These are phyloP conservation scores for Calameuta idolon DNA, from an alignment of 2,888 invertebrate genomes.

Conservation along the genomic window DNA sequence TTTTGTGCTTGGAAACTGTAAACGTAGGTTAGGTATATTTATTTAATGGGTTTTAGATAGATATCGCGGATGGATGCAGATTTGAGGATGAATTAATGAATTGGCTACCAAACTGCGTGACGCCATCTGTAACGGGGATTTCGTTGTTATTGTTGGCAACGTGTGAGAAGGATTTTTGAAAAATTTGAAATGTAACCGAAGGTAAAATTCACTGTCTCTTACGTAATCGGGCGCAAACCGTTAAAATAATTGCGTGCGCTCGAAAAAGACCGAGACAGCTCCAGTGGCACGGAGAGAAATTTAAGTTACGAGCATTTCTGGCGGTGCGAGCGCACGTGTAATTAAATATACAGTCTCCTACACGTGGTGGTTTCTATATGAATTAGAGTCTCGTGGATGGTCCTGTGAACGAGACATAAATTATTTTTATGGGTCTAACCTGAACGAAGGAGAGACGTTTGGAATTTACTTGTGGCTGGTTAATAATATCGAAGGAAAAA, in stretches of 20 bases:
- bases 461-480: not conserved
- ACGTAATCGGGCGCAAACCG: not conserved
- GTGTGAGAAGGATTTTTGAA: not conserved
- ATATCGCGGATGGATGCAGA: not conserved
- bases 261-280: not conserved
- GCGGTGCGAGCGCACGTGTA: not conserved
- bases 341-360: not conserved
- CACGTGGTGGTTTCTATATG: not conserved
- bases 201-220: not conserved
- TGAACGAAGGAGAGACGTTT: not conserved
- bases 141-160: not conserved
- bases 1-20: not conserved
- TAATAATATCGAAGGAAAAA: not conserved
- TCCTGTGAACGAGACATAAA: not conserved
- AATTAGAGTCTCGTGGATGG: not conserved
- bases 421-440: not conserved
- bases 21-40: not conserved
- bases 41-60: not conserved
- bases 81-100: not conserved
- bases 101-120: not conserved
- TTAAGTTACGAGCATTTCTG: not conserved
- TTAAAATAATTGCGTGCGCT: not conserved
- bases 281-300: not conserved
- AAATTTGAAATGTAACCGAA: not conserved
- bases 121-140: not conserved